Conservation (phyloP, 2,888 invertebrate genomes). For the Lasius fuliginosus region DNA sequence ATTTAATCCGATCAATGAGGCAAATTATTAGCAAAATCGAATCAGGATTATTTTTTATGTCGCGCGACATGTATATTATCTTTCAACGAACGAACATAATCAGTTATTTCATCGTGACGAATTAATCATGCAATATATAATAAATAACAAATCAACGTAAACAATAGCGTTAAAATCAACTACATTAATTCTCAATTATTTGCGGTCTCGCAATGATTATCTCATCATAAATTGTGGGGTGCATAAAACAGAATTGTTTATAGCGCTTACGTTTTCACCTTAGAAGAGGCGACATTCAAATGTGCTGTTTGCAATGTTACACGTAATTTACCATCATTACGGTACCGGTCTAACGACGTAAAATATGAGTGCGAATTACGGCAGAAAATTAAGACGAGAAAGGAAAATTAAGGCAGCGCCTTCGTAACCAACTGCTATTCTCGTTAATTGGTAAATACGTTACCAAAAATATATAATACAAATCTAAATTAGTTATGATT, state of each 20-base stretch:
- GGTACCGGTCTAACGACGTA: constrained; percentile 63
- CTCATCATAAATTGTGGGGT: constrained; percentile 4
- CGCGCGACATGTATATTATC: neutral
- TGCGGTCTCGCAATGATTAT: neutral
- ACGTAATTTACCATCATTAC: constrained; percentile 68
- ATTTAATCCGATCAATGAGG: constrained; percentile 57
- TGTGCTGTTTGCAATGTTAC: constrained; percentile 60
- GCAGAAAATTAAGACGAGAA: constrained; percentile 67
- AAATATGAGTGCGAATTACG: constrained; percentile 72
- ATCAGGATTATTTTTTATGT: constrained; percentile 60
- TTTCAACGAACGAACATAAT: constrained; percentile 33
- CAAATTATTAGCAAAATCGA: constrained; percentile 57
- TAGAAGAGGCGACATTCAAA: constrained; percentile 7
- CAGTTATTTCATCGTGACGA: constrained; percentile 10
- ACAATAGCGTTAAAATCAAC: constrained; percentile 21
- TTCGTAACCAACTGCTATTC: constrained; percentile 23
- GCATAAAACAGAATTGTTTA: neutral
- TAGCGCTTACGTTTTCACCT: neutral
- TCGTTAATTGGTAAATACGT: constrained; percentile 55
- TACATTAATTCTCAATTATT: constrained; percentile 27
- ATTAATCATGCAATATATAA: constrained; percentile 36
- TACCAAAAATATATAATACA: constrained; percentile 26
- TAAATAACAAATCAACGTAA: constrained; percentile 24
- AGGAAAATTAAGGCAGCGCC: constrained; percentile 59
- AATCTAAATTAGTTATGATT: constrained; percentile 11